Evolutionary conservation across 2,888 invertebrate genomes (phyloP), one percentile per base, ranked within the genome.

Genomic region (Nematopogon swammerdamellus): DNA sequence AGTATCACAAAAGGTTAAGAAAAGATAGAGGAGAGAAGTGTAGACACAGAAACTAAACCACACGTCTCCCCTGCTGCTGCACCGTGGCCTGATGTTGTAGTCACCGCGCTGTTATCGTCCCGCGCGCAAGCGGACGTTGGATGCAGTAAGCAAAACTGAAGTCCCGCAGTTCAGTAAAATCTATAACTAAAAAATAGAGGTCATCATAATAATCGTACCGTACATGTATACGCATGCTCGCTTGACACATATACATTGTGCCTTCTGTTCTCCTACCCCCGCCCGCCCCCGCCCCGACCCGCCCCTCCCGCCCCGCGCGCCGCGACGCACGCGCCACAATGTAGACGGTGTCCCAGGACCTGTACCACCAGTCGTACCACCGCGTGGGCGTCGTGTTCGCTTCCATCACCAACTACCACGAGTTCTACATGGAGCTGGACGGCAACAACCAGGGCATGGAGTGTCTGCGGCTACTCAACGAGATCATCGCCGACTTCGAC

Each of bases 401-500:
- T 19, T 92, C 92, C 53, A 92, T 95, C 65, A 93, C 95, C 60
- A 95, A 95, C 80, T 95, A 94, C 75, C 91, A 92, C 72, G 95
- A 95, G 74, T 94, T 95, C 80, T 95, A 95, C 74, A 92, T 91
- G 66, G 95, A 95, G 79, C 82, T 95, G 56, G 93, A 93, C 68
- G 93, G 92, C 17, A 94, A 93, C 67, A 93, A 93, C 73, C 93
- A 94, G 72, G 94, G 94, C 1, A 86, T 93, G 63, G 95, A 95
- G 72, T 95, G 94, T 67, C 79, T 95, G 50, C 73, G 94, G 53
- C 81, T 95, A 54, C 83, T 95, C 11, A 95, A 95, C 67, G 95
- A 95, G 70, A 94, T 95, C 58, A 94, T 95, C 50, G 92, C 92
- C 1, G 95, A 95, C 72, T 95, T 95, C 77, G 95, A 95, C 76